phyloP scores from a whole-genome alignment of 1,140 invertebrate genomes.

The Temnothorax longispinosus region DNA sequence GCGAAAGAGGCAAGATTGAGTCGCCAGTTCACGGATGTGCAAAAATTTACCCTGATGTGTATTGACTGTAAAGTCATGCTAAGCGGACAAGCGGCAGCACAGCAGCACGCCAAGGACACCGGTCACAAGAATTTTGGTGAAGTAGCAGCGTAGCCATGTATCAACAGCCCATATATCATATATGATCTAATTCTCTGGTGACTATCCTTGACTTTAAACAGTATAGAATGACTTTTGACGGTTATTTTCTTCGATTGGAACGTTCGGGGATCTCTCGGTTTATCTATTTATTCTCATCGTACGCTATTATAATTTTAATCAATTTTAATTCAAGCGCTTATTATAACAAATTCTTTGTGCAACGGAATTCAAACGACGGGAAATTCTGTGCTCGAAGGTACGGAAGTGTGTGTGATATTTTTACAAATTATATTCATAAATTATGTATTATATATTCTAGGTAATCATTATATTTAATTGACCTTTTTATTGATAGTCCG shows the following conservation, averaged over 20 bases:
- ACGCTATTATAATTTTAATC: background rate
- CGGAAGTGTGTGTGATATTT: slow-evolving; percentile 16
- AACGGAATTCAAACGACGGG: background rate
- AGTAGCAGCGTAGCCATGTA: slow-evolving; percentile 80
- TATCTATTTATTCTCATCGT: background rate
- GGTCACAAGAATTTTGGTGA: slow-evolving; percentile 96
- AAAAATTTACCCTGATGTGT: slow-evolving; percentile 94
- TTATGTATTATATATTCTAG: background rate
- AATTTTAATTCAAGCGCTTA: background rate
- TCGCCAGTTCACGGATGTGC: slow-evolving; percentile 95
- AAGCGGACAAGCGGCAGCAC: slow-evolving; percentile 92
- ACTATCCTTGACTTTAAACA: slow-evolving; percentile 44
- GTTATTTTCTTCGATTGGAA: background rate
- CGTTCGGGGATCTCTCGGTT: slow-evolving; percentile 15
- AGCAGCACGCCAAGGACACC: slow-evolving; percentile 93
- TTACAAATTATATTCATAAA: slow-evolving; percentile 43
- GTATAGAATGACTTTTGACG: slow-evolving; percentile 3
- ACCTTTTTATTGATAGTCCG: background rate
- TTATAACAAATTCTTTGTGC: background rate
- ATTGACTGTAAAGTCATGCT: slow-evolving; percentile 91
- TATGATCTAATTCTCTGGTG: slow-evolving; percentile 18
- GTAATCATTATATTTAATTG: background rate
- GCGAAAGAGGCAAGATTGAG: slow-evolving; percentile 95
- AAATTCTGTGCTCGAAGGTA: background rate
- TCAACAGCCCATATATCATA: background rate